These are phyloP conservation scores for Synanthedon formicaeformis DNA, from an alignment of 2,888 invertebrate genomes.

Conservation along the genomic window DNA sequence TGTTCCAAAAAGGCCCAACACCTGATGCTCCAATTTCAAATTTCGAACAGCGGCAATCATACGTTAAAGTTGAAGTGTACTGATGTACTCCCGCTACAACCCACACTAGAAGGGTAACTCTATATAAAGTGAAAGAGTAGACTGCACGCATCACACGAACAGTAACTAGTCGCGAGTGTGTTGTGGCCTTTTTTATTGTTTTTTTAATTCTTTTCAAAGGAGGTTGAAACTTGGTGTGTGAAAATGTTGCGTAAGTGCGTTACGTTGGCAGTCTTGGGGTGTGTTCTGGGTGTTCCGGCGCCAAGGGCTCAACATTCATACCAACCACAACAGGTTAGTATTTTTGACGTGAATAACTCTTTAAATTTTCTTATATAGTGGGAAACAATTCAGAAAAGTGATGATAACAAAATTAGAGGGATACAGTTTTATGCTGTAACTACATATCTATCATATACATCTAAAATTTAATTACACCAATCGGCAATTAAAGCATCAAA, in stretches of 20 bases:
- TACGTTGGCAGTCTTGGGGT: conserved; percentile 47
- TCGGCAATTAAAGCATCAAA: too few species aligned
- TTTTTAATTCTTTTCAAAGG: conserved; percentile 9
- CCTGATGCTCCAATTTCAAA: conserved; percentile 7
- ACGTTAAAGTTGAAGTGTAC: conserved; percentile 9
- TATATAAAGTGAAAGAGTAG: conserved; percentile 58
- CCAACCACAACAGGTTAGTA: conserved; percentile 49
- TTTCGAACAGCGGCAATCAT: conserved; percentile 11
- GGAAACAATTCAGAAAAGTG: background rate
- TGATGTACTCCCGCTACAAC: conserved; percentile 34
- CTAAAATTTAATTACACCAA: too few species aligned
- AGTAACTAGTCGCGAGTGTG: conserved; percentile 51
- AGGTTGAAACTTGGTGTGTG: conserved; percentile 28
- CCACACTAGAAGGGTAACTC: conserved; percentile 46
- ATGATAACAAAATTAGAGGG: background rate
- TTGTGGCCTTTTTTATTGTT: conserved; percentile 26
- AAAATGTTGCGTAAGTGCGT: conserved; percentile 53
- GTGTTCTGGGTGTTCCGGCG: conserved; percentile 35
- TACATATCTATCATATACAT: too few species aligned
- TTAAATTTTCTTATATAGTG: background rate
- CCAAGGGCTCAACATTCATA: conserved; percentile 45
- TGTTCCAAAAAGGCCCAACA: background rate
- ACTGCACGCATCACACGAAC: conserved; percentile 43
- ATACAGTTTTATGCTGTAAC: too few species aligned
- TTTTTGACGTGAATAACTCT: background rate